These are phyloP conservation scores for Listrodromus nycthemerus DNA, from an alignment of 2,888 invertebrate species.

Conservation along the genomic window DNA sequence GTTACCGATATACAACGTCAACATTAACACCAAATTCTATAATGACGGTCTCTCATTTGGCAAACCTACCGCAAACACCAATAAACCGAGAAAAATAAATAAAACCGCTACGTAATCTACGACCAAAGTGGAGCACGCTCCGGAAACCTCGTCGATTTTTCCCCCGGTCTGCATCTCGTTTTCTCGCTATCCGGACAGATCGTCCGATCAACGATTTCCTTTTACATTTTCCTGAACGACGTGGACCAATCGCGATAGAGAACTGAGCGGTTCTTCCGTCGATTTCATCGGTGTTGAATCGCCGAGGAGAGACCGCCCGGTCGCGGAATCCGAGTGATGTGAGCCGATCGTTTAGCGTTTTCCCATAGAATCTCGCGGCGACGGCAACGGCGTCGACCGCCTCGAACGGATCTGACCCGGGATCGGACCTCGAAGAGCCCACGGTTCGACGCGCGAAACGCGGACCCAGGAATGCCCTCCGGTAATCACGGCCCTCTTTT, in stretches of 20 bases:
- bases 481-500: slow-evolving; percentile 82
- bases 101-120: background rate
- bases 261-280: slow-evolving; percentile 44
- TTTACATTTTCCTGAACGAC: background rate
- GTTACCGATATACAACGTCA: background rate
- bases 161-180: background rate
- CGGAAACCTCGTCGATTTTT: background rate
- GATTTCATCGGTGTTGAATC: slow-evolving; percentile 35
- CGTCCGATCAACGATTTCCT: slow-evolving; percentile 40
- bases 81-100: background rate
- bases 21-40: background rate
- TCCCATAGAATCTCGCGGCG: slow-evolving; percentile 79
- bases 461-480: slow-evolving; percentile 78
- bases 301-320: slow-evolving; percentile 39
- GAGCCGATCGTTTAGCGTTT: slow-evolving; percentile 84
- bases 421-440: slow-evolving; percentile 79
- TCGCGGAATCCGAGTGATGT: slow-evolving; percentile 82
- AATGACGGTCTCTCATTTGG: background rate
- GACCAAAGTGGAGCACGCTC: background rate
- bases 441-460: slow-evolving; percentile 61
- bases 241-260: slow-evolving; percentile 33
- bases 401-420: slow-evolving; percentile 82
- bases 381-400: slow-evolving; percentile 23
- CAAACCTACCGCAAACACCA: background rate
- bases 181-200: slow-evolving; percentile 8